Percentiles rank a stretch among this genome's conserved stretches.
These are phyloP conservation scores for Drosophila pruinosa DNA, from an alignment of 1,140 invertebrate species.

Conservation along the genomic window DNA sequence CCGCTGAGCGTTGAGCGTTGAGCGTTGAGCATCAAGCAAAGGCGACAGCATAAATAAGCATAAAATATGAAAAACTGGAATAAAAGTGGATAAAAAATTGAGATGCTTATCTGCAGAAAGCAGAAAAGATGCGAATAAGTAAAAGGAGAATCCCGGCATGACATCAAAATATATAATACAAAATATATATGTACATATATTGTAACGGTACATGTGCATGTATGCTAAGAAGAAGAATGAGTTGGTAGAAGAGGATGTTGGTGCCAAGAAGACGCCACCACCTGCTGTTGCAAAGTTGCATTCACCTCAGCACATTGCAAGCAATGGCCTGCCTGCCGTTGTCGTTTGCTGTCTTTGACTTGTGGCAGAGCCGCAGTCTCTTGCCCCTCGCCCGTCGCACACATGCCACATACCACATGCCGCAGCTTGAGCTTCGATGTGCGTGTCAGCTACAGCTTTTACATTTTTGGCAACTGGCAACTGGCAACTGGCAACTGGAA, in stretches of 20 bases:
- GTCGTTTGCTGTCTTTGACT: too few species aligned
- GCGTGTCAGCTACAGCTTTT: slow-evolving; percentile 31
- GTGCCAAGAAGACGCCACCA: too few species aligned
- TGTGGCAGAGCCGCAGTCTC: too few species aligned
- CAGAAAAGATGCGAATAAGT: neutral
- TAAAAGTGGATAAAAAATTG: neutral
- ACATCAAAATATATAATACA: slow-evolving; percentile 5
- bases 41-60: neutral
- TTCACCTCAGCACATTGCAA: neutral
- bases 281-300: neutral
- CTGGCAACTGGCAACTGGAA: slow-evolving; percentile 13
- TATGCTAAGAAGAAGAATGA: neutral
- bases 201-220: too few species aligned
- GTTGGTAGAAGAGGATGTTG: neutral
- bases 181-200: neutral
- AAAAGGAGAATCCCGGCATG: neutral
- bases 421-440: slow-evolving; percentile 1
- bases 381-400: too few species aligned
- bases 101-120: neutral
- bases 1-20: neutral
- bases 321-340: too few species aligned
- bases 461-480: slow-evolving; percentile 18
- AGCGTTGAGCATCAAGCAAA: too few species aligned
- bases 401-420: neutral
- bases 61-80: neutral